Conservation (phyloP, 92 coral and sea anemone genomes). For the Porites rus region DNA sequence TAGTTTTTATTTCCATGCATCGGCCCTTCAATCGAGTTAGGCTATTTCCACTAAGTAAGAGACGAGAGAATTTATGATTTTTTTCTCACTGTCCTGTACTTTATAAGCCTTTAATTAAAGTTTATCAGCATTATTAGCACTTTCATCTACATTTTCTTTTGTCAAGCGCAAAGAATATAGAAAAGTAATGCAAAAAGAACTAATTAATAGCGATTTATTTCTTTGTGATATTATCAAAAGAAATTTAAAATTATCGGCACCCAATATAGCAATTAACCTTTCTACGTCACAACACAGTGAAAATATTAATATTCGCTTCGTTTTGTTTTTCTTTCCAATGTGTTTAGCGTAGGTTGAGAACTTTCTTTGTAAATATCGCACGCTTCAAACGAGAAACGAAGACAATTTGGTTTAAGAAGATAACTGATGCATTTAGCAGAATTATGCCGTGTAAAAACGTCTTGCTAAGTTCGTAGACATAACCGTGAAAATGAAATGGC, state of each 20-base stretch:
- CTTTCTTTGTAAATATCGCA: background rate
- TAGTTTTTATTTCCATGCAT: background rate
- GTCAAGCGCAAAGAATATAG: background rate
- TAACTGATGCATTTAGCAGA: background rate
- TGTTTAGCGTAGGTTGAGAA: background rate
- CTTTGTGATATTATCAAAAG: background rate
- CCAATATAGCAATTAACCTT: conserved; percentile 4
- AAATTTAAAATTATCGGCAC: background rate
- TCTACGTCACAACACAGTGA: conserved; percentile 1
- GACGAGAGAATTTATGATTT: background rate
- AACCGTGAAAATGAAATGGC: background rate
- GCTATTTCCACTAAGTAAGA: no score
- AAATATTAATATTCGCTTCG: background rate
- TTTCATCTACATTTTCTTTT: background rate
- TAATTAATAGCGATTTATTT: conserved; percentile 4
- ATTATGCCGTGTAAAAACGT: background rate
- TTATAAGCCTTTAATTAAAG: background rate
- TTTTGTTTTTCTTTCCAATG: no score
- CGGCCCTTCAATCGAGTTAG: no score
- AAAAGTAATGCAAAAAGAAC: background rate
- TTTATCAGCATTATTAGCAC: no score
- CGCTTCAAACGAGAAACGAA: background rate
- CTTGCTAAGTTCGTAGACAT: background rate
- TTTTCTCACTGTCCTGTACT: background rate
- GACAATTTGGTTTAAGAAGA: background rate